These are phyloP conservation scores for Heterocephalus glaber DNA, from an alignment of 2,113 vertebrate genomes.

Conservation along the genomic window DNA sequence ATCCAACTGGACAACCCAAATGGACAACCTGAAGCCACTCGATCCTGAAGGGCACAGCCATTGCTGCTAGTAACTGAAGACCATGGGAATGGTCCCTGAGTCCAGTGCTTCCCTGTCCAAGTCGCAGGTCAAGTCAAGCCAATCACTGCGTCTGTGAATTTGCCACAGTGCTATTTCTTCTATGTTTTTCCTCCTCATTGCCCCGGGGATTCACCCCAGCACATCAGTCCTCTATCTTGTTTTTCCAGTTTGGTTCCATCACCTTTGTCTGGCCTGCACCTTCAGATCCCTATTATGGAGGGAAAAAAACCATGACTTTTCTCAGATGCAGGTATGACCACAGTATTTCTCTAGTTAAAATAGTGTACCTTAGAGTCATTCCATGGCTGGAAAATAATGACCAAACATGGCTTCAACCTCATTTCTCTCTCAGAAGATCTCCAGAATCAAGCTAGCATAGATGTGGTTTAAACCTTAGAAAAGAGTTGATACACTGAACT, in stretches of 20 bases:
- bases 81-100: not conserved
- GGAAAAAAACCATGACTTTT: not conserved
- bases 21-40: not conserved
- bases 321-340: not conserved
- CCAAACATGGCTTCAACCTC: not conserved
- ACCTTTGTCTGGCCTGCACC: not conserved
- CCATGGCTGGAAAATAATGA: conserved; percentile 18
- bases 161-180: not conserved
- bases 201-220: not conserved
- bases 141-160: not conserved
- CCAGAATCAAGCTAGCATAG: not conserved
- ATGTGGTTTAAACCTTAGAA: not conserved
- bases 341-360: not conserved
- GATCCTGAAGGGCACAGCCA: not conserved
- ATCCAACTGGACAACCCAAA: too few species aligned
- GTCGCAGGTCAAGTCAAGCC: not conserved
- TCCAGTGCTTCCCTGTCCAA: not conserved
- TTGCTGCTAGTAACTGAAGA: not conserved
- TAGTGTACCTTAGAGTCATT: not conserved
- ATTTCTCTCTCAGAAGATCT: not conserved
- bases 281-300: not conserved
- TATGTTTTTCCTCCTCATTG: not conserved
- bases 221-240: not conserved
- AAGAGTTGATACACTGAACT: not conserved
- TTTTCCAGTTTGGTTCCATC: not conserved